A percentile compares a stretch with the other conserved stretches of the same genome.
Conservation (phyloP, 2,113 vertebrate genomes). For the Pseudolaguvia tuberculata region DNA sequence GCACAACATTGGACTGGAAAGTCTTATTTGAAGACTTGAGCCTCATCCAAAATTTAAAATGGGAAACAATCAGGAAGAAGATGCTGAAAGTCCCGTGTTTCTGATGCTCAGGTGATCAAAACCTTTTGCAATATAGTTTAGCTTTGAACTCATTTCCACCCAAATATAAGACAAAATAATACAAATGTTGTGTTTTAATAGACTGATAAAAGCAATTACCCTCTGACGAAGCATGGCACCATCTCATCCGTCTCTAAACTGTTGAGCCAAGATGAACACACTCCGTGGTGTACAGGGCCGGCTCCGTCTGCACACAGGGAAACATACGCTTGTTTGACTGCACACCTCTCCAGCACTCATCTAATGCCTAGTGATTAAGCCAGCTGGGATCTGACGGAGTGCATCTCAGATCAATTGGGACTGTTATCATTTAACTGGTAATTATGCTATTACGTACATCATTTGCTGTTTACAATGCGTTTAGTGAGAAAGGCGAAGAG, state of each 20-base stretch:
- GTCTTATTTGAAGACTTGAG: too few relatives aligned
- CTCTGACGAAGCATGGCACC: conserved; percentile 93
- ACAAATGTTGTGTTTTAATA: too few relatives aligned
- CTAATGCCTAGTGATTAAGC: conserved; percentile 42
- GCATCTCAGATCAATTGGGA: conserved; percentile 41
- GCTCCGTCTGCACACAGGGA: conserved; percentile 74
- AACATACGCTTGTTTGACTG: conserved; percentile 41
- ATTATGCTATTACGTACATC: conserved; percentile 48
- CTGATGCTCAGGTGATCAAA: too few relatives aligned
- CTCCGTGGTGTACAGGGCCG: conserved; percentile 89
- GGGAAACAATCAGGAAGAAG: too few relatives aligned
- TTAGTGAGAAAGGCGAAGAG: conserved; percentile 2
- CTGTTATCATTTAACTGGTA: conserved; percentile 45
- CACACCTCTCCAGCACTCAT: conserved; percentile 45
- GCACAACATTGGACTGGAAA: too few relatives aligned
- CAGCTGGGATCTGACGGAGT: conserved; percentile 22
- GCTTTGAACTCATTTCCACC: not conserved
- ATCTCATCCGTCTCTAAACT: conserved; percentile 82
- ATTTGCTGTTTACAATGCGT: conserved; percentile 45
- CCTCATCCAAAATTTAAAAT: too few relatives aligned
- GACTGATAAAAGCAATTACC: conserved; percentile 69
- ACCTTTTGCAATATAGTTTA: too few relatives aligned
- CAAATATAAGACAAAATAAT: not conserved
- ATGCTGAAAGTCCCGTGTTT: too few relatives aligned
- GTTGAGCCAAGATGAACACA: conserved; percentile 97